Base-by-base conservation (phyloP, 2,113 vertebrate genomes). In the Leptodactylus fuscus region DNA sequence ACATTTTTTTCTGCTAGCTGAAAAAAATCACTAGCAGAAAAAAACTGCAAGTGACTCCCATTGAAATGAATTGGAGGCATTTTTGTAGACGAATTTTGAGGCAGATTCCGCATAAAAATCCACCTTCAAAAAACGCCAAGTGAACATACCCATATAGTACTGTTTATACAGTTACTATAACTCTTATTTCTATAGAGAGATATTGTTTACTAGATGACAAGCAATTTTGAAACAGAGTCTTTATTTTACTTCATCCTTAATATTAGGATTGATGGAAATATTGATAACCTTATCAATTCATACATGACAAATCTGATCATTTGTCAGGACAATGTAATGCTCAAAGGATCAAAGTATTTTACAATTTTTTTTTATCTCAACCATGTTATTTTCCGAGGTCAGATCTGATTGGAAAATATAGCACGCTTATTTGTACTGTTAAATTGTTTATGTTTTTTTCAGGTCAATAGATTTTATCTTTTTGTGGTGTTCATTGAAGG, bases 231-330 rank as follows among this genome's bases (percentile, higher is more conserved):
- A 34, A 44, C 4, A 34, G 6, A 49, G 44, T 48, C 44, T 12
- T 75, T 34, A 32, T 34, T 55, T 77, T 34, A 48, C 46, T 22
- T 2, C 16, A 34, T 10, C 5, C 16, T 12, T 60, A 60, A 27
- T 1, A 60, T 60, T 60, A 9, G 51, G 75, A 55, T 22, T 38
- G 32, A 55, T 55, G 20, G 18, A n/a, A 0, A 36, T 77, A 77
- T 53, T 55, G 75, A 77, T 36, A 77, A 53, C 13, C 20, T 48
- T 22, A n/a, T 49, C 29, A 32, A 77, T 36, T 77, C 20, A 77
- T 55, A 77, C 49, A 53, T 51, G 46, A 77, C 16, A 55, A 55
- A 77, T 77, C 27, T 12, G 27, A 36, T 77, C 18, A 51, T 55
- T 55, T 53, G 49, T 77, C 8, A 16, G 49, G 44, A 4, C 29